Evolutionary conservation across 2,113 vertebrate genomes (phyloP).

Genomic region (Prolemur simus): DNA sequence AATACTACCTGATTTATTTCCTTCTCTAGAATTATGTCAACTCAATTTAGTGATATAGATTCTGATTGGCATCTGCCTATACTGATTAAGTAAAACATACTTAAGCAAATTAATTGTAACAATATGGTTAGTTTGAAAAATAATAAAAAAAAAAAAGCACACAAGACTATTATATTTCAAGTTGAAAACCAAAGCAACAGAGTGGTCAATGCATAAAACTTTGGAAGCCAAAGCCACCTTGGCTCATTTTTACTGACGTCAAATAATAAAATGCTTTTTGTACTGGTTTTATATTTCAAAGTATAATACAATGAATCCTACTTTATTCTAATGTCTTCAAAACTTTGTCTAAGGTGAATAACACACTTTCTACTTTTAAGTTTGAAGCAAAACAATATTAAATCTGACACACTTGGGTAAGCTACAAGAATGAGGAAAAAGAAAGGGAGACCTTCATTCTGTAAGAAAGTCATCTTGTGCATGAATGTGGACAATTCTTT

Average conservation of each 20-base stretch:
- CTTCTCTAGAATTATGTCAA: background rate
- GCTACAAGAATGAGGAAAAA: background rate
- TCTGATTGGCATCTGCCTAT: background rate
- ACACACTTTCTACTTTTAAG: background rate
- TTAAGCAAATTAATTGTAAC: background rate
- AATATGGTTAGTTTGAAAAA: background rate
- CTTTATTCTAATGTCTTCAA: background rate
- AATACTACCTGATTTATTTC: background rate
- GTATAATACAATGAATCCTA: background rate
- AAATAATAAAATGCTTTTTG: background rate
- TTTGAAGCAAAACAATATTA: background rate
- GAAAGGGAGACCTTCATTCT: background rate
- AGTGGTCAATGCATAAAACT: background rate
- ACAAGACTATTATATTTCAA: background rate
- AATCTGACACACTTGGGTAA: background rate
- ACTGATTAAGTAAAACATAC: constrained; percentile 18
- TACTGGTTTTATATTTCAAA: background rate
- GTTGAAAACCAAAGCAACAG: background rate
- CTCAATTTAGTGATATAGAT: background rate
- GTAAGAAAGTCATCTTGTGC: background rate
- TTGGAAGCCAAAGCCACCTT: background rate
- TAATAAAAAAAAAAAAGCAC: background rate
- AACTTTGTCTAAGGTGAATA: background rate
- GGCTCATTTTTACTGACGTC: background rate
- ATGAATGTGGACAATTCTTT: background rate